A percentile compares a stretch with the other conserved stretches of the same genome.
Evolutionary conservation across 1,140 invertebrate genomes (phyloP).

Genomic region (Drosophila murphyi): DNA sequence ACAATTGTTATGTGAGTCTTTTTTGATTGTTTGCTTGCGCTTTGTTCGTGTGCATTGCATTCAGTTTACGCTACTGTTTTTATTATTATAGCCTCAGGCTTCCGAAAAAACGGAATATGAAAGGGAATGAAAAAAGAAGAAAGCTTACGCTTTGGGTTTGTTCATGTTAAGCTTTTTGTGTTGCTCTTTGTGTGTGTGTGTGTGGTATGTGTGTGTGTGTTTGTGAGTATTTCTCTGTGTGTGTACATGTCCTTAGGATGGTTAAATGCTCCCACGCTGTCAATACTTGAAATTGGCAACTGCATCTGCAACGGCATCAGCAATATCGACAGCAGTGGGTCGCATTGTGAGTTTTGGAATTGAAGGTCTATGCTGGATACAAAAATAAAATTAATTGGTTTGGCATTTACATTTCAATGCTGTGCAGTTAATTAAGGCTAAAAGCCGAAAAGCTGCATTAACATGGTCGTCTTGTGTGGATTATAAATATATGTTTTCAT

Average conservation of each 20-base stretch:
- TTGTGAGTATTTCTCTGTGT: not conserved
- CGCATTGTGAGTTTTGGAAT: slow-evolving; percentile 7
- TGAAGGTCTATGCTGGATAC: not conserved
- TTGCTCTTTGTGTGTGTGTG: slow-evolving; percentile 13
- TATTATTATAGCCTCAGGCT: slow-evolving; percentile 74
- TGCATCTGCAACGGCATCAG: slow-evolving; percentile 27
- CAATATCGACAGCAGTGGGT: slow-evolving; percentile 13
- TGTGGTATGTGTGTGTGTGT: slow-evolving; percentile 18
- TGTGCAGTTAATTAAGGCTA: slow-evolving; percentile 7
- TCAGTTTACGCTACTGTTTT: slow-evolving; percentile 71
- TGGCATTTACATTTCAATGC: slow-evolving; percentile 19
- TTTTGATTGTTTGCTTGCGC: slow-evolving; percentile 37
- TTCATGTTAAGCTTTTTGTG: slow-evolving; percentile 10
- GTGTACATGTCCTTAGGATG: slow-evolving; percentile 40
- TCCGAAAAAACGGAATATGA: slow-evolving; percentile 27
- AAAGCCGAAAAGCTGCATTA: slow-evolving; percentile 6
- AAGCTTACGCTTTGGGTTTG: slow-evolving; percentile 57
- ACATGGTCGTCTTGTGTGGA: not conserved
- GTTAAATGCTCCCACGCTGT: slow-evolving; percentile 73
- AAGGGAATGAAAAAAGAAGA: slow-evolving; percentile 36
- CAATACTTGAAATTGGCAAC: slow-evolving; percentile 69
- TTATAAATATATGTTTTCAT: too few relatives aligned
- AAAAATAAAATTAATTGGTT: slow-evolving; percentile 11
- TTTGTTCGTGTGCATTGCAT: slow-evolving; percentile 64
- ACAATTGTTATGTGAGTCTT: slow-evolving; percentile 69